Evolutionary conservation across 2,888 invertebrate genomes (phyloP).

Genomic region (Dilophus febrilis): DNA sequence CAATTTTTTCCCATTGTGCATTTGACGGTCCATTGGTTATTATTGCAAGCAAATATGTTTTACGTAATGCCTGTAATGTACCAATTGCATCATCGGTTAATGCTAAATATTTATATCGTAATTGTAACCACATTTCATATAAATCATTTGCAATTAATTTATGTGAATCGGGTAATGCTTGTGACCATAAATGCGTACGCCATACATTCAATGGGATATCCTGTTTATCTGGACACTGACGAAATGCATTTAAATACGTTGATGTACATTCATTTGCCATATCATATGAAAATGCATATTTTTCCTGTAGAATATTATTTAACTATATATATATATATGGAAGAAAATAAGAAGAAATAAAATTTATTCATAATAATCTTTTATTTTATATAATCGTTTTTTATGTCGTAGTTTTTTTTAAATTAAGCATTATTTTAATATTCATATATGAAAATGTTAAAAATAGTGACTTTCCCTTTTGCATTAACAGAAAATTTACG

Average conservation of each 20-base stretch:
- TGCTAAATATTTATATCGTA: conserved; percentile 60
- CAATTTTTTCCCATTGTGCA: conserved; percentile 79
- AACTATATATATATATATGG: conserved; percentile 15
- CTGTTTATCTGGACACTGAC: conserved; percentile 65
- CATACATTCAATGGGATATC: conserved; percentile 55
- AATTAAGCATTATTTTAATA: too few species aligned
- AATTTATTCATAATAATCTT: too few species aligned
- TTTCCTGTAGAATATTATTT: conserved; percentile 30
- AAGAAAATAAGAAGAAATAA: too few species aligned
- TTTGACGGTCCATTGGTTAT: conserved; percentile 77
- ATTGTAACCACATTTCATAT: conserved; percentile 60
- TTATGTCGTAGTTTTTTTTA: too few species aligned
- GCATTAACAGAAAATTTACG: too few species aligned
- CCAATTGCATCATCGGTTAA: conserved; percentile 48
- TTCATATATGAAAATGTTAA: too few species aligned
- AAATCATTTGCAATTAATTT: conserved; percentile 55
- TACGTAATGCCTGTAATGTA: conserved; percentile 50
- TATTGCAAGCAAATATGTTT: conserved; percentile 53
- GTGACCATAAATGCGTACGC: conserved; percentile 60
- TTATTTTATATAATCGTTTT: too few species aligned
- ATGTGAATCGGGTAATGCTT: conserved; percentile 56
- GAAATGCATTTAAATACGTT: conserved; percentile 55
- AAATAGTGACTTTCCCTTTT: too few species aligned
- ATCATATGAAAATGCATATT: conserved; percentile 48
- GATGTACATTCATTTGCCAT: conserved; percentile 45